phyloP scores from a whole-genome alignment of 2,113 vertebrate species.

The Meleagris gallopavo region DNA sequence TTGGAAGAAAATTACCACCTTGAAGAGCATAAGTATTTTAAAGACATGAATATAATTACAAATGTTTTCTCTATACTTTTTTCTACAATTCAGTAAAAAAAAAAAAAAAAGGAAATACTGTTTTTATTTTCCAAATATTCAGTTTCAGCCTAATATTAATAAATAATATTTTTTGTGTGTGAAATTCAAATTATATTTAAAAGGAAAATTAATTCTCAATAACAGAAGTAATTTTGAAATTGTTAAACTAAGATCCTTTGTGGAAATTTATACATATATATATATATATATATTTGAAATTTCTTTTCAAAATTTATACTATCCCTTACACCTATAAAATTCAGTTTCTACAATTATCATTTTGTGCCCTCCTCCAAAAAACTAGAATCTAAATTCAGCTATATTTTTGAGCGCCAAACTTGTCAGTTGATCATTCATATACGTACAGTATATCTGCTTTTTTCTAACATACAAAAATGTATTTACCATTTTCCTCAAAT shows the following conservation, averaged over 20 bases:
- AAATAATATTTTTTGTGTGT: background rate
- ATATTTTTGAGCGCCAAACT: background rate
- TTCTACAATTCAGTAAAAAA: background rate
- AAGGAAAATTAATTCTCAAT: background rate
- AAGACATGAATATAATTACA: background rate
- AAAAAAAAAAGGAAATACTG: background rate
- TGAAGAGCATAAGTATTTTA: background rate
- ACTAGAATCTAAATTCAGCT: background rate
- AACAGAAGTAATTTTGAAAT: background rate
- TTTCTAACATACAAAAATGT: background rate
- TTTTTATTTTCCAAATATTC: background rate
- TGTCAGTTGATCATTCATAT: background rate
- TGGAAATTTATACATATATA: background rate
- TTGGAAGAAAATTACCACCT: background rate
- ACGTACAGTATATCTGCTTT: background rate
- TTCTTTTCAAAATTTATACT: background rate
- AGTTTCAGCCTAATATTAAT: background rate
- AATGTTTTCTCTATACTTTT: background rate
- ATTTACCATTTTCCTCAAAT: background rate
- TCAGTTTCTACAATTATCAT: background rate
- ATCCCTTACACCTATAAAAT: background rate
- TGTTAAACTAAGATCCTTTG: background rate
- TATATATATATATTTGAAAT: too few species aligned
- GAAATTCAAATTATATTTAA: background rate
- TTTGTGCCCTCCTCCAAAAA: background rate